phyloP scores from a whole-genome alignment of 2,113 vertebrate genomes.

The Melanotaenia duboulayi region DNA sequence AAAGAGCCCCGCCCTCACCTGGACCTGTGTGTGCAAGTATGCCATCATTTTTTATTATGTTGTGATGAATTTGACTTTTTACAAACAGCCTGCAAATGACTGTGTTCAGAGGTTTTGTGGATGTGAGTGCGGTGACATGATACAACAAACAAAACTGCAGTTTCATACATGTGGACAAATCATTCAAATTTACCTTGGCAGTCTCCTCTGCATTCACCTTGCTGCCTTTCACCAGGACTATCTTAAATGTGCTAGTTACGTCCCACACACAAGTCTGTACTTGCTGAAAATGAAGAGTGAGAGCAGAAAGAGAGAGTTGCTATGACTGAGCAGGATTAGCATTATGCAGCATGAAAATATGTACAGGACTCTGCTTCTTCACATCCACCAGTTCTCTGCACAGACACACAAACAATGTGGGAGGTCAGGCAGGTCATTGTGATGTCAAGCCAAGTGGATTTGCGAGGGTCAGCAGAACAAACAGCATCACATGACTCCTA shows the following conservation, averaged over 20 bases:
- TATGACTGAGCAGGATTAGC: conserved; percentile 18
- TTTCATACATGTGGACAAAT: neutral
- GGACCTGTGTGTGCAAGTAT: conserved; percentile 83
- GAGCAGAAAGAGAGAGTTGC: conserved; percentile 25
- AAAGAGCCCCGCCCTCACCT: conserved; percentile 97
- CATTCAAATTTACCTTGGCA: conserved; percentile 89
- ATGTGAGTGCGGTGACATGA: neutral
- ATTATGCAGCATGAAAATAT: conserved; percentile 34
- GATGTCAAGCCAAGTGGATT: conserved; percentile 69
- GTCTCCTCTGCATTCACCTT: conserved; percentile 97
- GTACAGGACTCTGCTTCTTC: conserved; percentile 11
- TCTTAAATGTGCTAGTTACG: conserved; percentile 87
- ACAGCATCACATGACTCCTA: conserved; percentile 67
- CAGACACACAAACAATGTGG: conserved; percentile 18
- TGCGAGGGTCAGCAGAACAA: conserved; percentile 73
- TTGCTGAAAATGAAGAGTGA: conserved; percentile 70
- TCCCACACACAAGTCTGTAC: conserved; percentile 90
- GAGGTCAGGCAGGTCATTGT: conserved; percentile 54
- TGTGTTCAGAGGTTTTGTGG: neutral
- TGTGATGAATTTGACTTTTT: conserved; percentile 4
- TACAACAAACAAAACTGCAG: neutral
- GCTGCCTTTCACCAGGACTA: conserved; percentile 90
- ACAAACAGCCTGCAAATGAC: neutral
- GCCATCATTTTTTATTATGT: neutral
- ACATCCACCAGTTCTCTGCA: conserved; percentile 1